phyloP scores from a whole-genome alignment of 1,140 invertebrate species.

The Drosophila aff. region DNA sequence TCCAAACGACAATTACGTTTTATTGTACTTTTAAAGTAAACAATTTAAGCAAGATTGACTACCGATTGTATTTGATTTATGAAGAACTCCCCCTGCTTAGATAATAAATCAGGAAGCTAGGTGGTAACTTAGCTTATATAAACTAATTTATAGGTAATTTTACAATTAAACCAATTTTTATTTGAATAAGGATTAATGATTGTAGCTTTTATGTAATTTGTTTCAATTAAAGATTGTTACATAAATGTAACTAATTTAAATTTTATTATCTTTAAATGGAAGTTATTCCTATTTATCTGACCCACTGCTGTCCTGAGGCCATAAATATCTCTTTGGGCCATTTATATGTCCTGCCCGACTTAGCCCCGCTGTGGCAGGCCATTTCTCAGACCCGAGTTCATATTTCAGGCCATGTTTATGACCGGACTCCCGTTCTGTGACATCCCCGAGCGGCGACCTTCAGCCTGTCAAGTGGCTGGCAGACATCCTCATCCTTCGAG shows the following conservation, averaged over 20 bases:
- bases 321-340: conserved; percentile 8
- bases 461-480: conserved; percentile 44
- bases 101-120: background rate
- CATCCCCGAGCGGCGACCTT: conserved; percentile 43
- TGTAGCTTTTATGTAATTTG: background rate
- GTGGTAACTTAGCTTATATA: background rate
- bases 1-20: background rate
- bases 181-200: background rate
- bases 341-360: conserved; percentile 11
- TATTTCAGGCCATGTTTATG: conserved; percentile 48
- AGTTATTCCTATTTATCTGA: background rate
- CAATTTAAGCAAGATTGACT: background rate
- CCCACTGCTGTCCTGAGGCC: background rate
- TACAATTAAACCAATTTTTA: background rate
- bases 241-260: background rate
- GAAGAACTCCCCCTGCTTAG: background rate
- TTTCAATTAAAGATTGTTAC: too few species aligned
- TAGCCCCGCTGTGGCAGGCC: conserved; percentile 1
- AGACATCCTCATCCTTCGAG: conserved; percentile 45
- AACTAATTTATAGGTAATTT: background rate
- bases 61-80: background rate
- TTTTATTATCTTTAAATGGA: background rate
- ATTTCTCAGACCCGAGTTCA: conserved; percentile 37
- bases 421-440: conserved; percentile 38
- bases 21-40: background rate